Evolutionary conservation across 2,113 vertebrate genomes (phyloP), one percentile per base, ranked within the genome.

Genomic region (Noctilio leporinus): DNA sequence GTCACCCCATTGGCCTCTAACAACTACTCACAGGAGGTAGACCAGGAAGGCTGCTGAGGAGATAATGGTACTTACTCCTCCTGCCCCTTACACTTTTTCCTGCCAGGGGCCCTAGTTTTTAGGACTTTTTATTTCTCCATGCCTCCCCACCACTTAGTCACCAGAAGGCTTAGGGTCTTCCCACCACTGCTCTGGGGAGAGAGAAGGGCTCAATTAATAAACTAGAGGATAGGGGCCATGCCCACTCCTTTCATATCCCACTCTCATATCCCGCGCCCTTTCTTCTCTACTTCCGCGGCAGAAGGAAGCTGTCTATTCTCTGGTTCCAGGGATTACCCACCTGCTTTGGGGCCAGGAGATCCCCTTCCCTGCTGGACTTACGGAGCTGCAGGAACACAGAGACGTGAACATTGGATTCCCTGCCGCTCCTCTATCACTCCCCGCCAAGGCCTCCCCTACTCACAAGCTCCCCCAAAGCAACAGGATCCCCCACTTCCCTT

Each of bases 361-460:
- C 98, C 35, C 94, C 98, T 65, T 99, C 98, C 55, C 96, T 98
- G 67, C 97, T 97, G 96, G 97, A 97, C 83, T 98, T 98, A 45
- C 98, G 98, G 47, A 98, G 98, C 98, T 99, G 97, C 67, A 97
- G 94, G 86, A 89, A 97, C 96, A 97, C 40, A 97, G 24, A 97
- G 65, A 92, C 22, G 33, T 85, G 81, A 26, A 75, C 62, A 24
- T 7, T 53, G 47, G 47, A 70, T 78, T 53, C 57, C 81, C n/a
- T 22, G 11, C 5, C 40, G 20, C 2, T 64, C 43, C 73, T 73
- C 22, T 28, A 10, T n/a, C 12, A 30, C 7, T 6, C 51, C 35
- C 69, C 1, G 15, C 65, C 35, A 9, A 77, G 40, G 51, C 51
- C 49, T 49, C 73, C 59, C 47, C 38, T 20, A 35, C 30, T 72